Percentiles rank a stretch among this genome's conserved stretches.
Evolutionary conservation across 2,797 vertebrate genomes (phyloP).

Genomic region (Gallinago stenura): DNA sequence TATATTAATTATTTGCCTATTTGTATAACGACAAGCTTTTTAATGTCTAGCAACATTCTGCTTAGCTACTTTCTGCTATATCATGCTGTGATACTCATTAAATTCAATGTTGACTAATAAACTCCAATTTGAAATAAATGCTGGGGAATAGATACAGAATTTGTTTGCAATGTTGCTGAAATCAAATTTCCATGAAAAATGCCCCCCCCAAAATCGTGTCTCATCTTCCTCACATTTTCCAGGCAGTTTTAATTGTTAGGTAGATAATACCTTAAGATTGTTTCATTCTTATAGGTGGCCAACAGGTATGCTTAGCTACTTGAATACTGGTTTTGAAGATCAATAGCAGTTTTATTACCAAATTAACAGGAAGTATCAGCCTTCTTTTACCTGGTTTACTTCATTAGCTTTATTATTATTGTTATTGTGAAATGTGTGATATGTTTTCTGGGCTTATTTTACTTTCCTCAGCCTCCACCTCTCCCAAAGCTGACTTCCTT

Average conservation of each 20-base stretch:
- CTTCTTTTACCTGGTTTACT: slow-evolving; percentile 1
- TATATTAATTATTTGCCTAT: neutral
- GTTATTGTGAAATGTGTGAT: neutral
- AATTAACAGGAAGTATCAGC: neutral
- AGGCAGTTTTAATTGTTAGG: neutral
- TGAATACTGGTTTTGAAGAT: neutral
- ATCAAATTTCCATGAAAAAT: neutral
- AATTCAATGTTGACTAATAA: neutral
- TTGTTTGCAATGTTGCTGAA: neutral
- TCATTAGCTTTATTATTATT: neutral
- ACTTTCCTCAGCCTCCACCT: neutral
- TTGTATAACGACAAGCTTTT: neutral
- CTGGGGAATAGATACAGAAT: neutral
- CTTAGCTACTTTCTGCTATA: slow-evolving; percentile 3
- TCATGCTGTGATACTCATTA: slow-evolving; percentile 3
- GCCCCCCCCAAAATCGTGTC: neutral
- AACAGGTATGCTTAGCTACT: neutral
- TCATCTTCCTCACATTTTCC: neutral
- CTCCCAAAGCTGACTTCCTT: neutral
- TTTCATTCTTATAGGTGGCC: neutral
- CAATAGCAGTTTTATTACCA: neutral
- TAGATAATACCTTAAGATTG: neutral
- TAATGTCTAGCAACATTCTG: neutral
- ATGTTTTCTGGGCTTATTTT: neutral
- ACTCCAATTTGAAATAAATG: neutral